Percentiles rank a stretch among this genome's conserved stretches.
These are phyloP conservation scores for Nycticebus coucang DNA, from an alignment of 2,113 vertebrate species.

Conservation along the genomic window DNA sequence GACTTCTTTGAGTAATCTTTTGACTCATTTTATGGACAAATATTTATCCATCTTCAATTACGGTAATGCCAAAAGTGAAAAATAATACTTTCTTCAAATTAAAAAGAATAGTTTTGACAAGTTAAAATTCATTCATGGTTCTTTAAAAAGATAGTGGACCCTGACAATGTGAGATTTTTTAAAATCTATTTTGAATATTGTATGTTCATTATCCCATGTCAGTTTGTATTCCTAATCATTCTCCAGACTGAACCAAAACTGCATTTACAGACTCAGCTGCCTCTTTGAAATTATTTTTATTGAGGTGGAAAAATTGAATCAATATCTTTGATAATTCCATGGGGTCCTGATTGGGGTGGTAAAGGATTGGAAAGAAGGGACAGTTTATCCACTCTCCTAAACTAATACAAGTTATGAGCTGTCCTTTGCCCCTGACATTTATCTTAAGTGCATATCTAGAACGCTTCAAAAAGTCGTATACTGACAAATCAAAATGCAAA, in stretches of 20 bases:
- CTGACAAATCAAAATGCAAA: neutral
- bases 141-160: neutral
- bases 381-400: neutral
- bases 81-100: neutral
- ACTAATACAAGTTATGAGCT: neutral
- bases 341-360: neutral
- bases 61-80: neutral
- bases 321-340: neutral
- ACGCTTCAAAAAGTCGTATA: neutral
- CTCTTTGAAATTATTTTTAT: neutral
- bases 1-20: neutral
- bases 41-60: neutral
- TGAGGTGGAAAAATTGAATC: neutral
- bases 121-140: neutral
- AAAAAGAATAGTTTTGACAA: neutral
- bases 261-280: neutral
- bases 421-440: neutral
- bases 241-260: neutral
- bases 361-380: neutral
- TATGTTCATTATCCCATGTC: neutral
- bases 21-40: neutral
- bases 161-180: neutral
- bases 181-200: neutral
- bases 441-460: slow-evolving; percentile 14
- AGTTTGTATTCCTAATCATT: neutral